phyloP scores from a whole-genome alignment of 2,113 vertebrate species.

The Pongo abelii region DNA sequence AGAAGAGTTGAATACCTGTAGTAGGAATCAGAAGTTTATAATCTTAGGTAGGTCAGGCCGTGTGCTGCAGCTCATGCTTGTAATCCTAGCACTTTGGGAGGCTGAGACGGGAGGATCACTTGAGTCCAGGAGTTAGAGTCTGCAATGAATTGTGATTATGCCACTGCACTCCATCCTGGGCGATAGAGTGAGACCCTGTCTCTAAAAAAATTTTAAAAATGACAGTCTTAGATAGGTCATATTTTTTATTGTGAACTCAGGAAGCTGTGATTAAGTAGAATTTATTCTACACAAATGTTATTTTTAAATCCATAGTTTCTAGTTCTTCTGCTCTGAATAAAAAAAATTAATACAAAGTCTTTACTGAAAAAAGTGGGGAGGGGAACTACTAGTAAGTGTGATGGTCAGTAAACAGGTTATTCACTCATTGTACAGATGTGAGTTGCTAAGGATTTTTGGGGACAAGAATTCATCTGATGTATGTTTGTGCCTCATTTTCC shows the following conservation, averaged over 20 bases:
- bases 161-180: background rate
- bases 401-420: background rate
- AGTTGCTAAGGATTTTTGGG: constrained; percentile 31
- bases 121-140: background rate
- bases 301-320: background rate
- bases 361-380: background rate
- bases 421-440: background rate
- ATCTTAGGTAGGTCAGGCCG: background rate
- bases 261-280: constrained; percentile 22
- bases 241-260: background rate
- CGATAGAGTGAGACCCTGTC: background rate
- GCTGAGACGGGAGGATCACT: background rate
- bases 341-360: background rate
- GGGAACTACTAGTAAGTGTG: background rate
- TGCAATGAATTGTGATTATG: too few relatives aligned
- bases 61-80: background rate
- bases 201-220: background rate
- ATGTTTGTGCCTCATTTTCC: background rate
- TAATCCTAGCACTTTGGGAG: background rate
- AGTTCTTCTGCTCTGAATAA: too few relatives aligned
- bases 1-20: background rate
- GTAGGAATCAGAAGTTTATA: background rate
- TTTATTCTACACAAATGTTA: background rate
- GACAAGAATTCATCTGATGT: background rate
- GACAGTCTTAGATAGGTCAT: background rate